A percentile compares a stretch with the other conserved stretches of the same genome.
phyloP scores from a whole-genome alignment of 2,797 vertebrate species.

The Lagorchestes hirsutus region DNA sequence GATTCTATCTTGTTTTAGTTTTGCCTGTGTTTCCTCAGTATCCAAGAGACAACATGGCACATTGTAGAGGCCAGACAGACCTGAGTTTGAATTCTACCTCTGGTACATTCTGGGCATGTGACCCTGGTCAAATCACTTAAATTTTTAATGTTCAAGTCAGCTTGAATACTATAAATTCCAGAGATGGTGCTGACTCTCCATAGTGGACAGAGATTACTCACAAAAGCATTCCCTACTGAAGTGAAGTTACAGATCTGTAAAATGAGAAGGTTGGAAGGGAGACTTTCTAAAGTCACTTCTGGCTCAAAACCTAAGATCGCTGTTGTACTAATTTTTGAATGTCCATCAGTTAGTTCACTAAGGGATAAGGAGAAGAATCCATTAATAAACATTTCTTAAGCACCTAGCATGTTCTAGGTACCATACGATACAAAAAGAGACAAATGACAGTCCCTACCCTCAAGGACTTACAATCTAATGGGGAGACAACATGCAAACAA shows the following conservation, averaged over 20 bases:
- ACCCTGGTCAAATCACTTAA: not conserved
- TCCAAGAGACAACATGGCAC: not conserved
- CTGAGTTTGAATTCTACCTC: not conserved
- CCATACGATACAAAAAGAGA: not conserved
- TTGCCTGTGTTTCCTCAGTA: not conserved
- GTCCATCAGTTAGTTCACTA: not conserved
- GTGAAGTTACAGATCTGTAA: not conserved
- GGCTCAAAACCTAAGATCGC: not conserved
- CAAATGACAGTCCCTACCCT: not conserved
- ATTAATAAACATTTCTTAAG: not conserved
- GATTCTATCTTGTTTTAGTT: not conserved
- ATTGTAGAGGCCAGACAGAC: not conserved
- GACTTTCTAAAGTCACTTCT: not conserved
- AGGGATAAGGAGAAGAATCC: not conserved
- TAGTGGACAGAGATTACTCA: not conserved
- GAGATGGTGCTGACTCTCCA: not conserved
- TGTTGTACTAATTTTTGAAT: not conserved
- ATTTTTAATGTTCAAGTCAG: not conserved
- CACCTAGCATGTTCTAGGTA: not conserved
- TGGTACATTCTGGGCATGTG: not conserved
- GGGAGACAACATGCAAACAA: not conserved
- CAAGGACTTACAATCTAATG: not conserved
- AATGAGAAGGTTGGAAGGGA: not conserved
- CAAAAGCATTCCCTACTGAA: not conserved
- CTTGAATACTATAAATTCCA: not conserved